Percentiles rank a stretch among this genome's conserved stretches.
phyloP scores from a whole-genome alignment of 2,888 invertebrate genomes.

The Spodoptera exigua region DNA sequence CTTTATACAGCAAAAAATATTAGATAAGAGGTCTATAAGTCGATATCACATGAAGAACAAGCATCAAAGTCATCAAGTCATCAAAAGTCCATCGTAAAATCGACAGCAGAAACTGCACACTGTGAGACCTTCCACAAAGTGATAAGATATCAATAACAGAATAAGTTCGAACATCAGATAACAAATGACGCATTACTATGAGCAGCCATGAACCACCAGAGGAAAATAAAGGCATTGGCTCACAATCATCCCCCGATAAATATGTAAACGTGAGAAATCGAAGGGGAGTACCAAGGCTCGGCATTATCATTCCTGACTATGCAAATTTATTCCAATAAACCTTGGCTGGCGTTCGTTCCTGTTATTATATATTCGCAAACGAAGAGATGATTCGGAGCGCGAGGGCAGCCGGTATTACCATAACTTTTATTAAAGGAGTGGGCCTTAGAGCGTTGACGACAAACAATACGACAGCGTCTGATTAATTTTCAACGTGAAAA shows the following conservation, averaged over 20 bases:
- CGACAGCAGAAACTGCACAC: background rate
- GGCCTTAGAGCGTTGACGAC: slow-evolving; percentile 71
- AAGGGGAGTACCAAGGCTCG: slow-evolving; percentile 71
- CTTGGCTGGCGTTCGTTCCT: slow-evolving; percentile 76
- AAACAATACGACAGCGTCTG: slow-evolving; percentile 83
- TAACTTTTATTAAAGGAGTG: slow-evolving; percentile 89
- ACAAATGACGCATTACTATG: slow-evolving; percentile 42
- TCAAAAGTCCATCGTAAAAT: too few relatives aligned
- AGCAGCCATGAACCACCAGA: slow-evolving; percentile 64
- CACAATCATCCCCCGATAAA: slow-evolving; percentile 84
- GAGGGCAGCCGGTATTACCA: slow-evolving; percentile 83
- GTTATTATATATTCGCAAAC: slow-evolving; percentile 89
- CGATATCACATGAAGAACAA: too few relatives aligned
- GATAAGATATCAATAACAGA: slow-evolving; percentile 17
- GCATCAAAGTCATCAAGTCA: too few relatives aligned
- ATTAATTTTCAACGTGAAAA: slow-evolving; percentile 86
- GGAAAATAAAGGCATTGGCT: slow-evolving; percentile 59
- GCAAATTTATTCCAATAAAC: slow-evolving; percentile 89
- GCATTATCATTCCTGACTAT: slow-evolving; percentile 84
- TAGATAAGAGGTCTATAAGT: too few relatives aligned
- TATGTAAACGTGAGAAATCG: slow-evolving; percentile 86
- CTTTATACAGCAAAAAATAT: too few relatives aligned
- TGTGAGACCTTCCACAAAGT: background rate
- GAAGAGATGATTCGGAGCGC: slow-evolving; percentile 87
- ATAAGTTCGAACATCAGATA: slow-evolving; percentile 12